Conservation (phyloP, 2,113 vertebrate genomes). For the Lepidothrix coronata region DNA sequence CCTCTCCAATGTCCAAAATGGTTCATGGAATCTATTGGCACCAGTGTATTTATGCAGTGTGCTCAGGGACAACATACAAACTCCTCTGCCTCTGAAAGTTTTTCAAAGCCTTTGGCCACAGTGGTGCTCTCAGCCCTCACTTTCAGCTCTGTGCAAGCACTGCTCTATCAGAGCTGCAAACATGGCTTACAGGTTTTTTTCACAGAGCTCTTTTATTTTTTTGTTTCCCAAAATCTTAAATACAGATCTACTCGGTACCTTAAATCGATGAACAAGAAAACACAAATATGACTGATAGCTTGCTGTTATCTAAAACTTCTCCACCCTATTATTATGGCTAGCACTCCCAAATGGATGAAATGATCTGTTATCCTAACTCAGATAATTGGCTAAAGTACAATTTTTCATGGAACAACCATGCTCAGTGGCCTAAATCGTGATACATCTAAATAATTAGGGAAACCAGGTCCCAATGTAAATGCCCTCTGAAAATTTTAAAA, state of each 20-base stretch:
- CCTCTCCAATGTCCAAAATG: background rate
- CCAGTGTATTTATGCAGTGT: background rate
- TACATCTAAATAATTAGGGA: background rate
- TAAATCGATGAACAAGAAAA: background rate
- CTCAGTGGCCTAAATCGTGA: background rate
- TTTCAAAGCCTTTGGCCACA: background rate
- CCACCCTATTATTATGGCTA: conserved; percentile 43
- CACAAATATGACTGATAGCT: background rate
- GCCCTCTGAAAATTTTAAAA: background rate
- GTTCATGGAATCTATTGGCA: background rate
- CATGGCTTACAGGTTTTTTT: background rate
- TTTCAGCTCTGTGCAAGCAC: background rate
- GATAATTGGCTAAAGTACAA: background rate
- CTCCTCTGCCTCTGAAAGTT: background rate
- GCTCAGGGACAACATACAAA: background rate
- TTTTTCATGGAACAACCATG: background rate
- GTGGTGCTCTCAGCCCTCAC: background rate
- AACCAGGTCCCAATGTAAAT: background rate
- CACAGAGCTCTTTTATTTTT: background rate
- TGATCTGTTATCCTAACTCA: background rate
- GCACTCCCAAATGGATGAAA: conserved; percentile 22
- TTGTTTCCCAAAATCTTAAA: background rate
- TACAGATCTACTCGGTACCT: background rate
- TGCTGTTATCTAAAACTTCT: background rate
- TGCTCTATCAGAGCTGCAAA: background rate